A percentile compares a stretch with the other conserved stretches of the same genome.
Conservation (phyloP, 2,797 vertebrate species). For the Danio aesculapii region DNA sequence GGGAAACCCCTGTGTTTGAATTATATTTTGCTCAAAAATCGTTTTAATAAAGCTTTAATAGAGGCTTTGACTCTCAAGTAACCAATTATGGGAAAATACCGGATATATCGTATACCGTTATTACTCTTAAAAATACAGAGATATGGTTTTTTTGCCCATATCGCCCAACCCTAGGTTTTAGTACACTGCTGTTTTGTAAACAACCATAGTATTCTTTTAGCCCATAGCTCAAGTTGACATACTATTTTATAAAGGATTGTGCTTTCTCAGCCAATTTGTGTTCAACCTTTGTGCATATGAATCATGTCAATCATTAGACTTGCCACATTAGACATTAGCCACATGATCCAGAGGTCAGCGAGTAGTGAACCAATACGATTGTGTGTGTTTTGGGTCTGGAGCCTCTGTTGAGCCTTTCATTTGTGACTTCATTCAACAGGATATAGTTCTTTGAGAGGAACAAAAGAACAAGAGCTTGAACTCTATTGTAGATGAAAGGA, state of each 20-base stretch:
- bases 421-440: slow-evolving; percentile 15
- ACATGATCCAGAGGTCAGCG: not conserved
- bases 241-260: slow-evolving; percentile 58
- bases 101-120: too few species aligned
- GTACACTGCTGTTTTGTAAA: too few species aligned
- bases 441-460: slow-evolving; percentile 27
- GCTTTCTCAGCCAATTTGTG: slow-evolving; percentile 6
- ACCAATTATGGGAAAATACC: too few species aligned
- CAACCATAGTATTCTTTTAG: too few species aligned
- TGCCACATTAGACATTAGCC: slow-evolving; percentile 1
- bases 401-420: slow-evolving; percentile 3
- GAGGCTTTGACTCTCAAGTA: too few species aligned
- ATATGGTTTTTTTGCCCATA: too few species aligned
- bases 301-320: slow-evolving; percentile 48
- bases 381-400: slow-evolving; percentile 12
- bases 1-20: too few species aligned
- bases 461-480: slow-evolving; percentile 29
- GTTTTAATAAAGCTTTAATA: too few species aligned
- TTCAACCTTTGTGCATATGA: slow-evolving; percentile 41
- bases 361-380: not conserved
- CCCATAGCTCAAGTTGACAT: too few species aligned
- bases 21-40: too few species aligned
- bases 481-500: slow-evolving; percentile 34
- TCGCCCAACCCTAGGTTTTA: too few species aligned
- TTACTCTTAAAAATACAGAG: too few species aligned